These are phyloP conservation scores for Lipotes vexillifer DNA, from an alignment of 2,113 vertebrate genomes.

Conservation along the genomic window DNA sequence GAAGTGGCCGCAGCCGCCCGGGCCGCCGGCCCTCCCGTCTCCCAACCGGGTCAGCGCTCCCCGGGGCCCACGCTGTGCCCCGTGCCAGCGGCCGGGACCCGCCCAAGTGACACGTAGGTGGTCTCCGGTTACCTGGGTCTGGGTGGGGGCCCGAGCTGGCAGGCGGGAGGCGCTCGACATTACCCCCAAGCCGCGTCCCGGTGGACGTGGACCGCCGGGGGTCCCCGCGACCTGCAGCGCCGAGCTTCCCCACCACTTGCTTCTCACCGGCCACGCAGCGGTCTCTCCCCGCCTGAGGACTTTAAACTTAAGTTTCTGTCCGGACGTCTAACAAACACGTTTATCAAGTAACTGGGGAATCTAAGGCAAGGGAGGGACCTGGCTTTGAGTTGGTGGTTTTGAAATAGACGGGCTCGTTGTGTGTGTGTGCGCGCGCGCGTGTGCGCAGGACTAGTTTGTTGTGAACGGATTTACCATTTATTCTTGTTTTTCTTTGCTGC, in stretches of 20 bases:
- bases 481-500: constrained; percentile 32
- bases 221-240: neutral
- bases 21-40: neutral
- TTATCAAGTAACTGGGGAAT: constrained; percentile 15
- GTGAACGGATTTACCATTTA: constrained; percentile 15
- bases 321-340: neutral
- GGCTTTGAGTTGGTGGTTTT: constrained; percentile 18
- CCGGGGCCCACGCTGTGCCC: neutral
- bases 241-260: neutral
- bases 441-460: neutral
- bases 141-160: neutral
- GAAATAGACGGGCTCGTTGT: neutral
- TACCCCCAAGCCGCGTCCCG: neutral
- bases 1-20: constrained; percentile 20
- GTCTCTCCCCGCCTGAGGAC: neutral
- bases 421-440: neutral
- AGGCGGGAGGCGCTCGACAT: neutral
- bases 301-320: constrained; percentile 20
- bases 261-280: neutral
- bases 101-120: constrained; percentile 56
- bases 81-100: neutral
- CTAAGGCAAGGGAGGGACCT: constrained; percentile 11
- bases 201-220: neutral
- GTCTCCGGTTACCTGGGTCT: constrained; percentile 24
- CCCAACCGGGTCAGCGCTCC: constrained; percentile 54